Evolutionary conservation across 2,797 vertebrate species (phyloP), one percentile per base, ranked within the genome.

Genomic region (Anas bernieri): DNA sequence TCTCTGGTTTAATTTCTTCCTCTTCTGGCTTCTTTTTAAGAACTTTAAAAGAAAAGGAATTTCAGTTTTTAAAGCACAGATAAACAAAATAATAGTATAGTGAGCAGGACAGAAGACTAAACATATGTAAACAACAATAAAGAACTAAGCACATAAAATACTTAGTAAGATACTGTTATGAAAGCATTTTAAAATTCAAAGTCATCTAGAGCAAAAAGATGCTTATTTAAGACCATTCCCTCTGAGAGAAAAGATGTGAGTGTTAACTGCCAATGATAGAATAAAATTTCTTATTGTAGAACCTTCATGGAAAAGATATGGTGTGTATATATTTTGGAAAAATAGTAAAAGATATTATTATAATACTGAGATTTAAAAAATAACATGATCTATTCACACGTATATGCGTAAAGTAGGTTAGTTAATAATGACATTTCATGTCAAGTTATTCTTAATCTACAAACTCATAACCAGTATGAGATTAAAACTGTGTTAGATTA

Each of bases 31-130:
- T 98, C 98, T 98, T 98, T 96, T 94, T 97, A 95, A 98, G 96
- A 97, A 98, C 98, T 98, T 98, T 94, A 96, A 93, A 97, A 97
- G 62, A 98, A 96, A 98, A 97, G 94, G 74, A 96, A 94, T 96
- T 97, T 96, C 82, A 93, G 22, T 90, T 97, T 97, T 96, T 93
- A 96, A 97, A 95, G 81, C 46, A 83, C 9, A 88, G 41, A 45
- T n/a, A 83, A 95, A 88, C 8, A 41, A 83, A 93, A 95, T 63
- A 94, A 55, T 80, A 96, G 86, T 66, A 72, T 7, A 18, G 6
- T 21, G 35, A 83, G 92, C 12, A 93, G 83, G 73, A 69, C 26
- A 81, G 79, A 94, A 72, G 62, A 88, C 83, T 78, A 52, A 87
- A 94, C 94, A 82, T 41, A 66, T 21, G 67, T 33, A 21, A 70